These are phyloP conservation scores for Bombus balteatus DNA, from an alignment of 1,140 invertebrate genomes.

Conservation along the genomic window DNA sequence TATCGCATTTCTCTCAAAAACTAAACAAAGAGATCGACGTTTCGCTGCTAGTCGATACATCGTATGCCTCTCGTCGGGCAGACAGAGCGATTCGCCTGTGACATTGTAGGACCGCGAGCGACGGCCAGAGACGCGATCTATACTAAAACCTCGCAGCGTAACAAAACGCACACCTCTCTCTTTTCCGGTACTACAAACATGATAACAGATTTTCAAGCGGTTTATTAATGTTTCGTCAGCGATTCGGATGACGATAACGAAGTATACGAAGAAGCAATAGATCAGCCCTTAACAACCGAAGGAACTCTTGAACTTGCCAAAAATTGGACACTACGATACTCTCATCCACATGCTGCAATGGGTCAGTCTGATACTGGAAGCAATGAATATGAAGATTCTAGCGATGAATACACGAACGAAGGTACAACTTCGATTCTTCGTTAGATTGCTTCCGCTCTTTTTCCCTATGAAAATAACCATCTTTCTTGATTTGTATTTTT, in stretches of 20 bases:
- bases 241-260: conserved; percentile 85
- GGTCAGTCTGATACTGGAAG: conserved; percentile 81
- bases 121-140: too few relatives aligned
- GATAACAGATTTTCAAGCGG: too few relatives aligned
- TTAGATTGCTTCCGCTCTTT: neutral
- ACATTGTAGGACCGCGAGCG: too few relatives aligned
- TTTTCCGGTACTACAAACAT: too few relatives aligned
- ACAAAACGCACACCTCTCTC: too few relatives aligned
- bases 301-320: conserved; percentile 86
- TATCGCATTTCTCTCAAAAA: too few relatives aligned
- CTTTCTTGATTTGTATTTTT: neutral
- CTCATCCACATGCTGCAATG: conserved; percentile 76
- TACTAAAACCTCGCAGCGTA: too few relatives aligned
- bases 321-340: conserved; percentile 85
- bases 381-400: conserved; percentile 84
- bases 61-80: too few relatives aligned
- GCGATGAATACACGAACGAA: conserved; percentile 87
- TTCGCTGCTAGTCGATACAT: too few relatives aligned
- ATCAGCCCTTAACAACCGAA: conserved; percentile 86
- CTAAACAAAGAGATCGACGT: too few relatives aligned
- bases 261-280: conserved; percentile 85
- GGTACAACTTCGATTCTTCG: conserved; percentile 77
- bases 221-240: conserved; percentile 71
- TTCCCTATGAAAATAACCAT: neutral
- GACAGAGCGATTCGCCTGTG: too few relatives aligned